Base-by-base conservation (phyloP, 2,797 vertebrate genomes). In the Esox masquinongy region DNA sequence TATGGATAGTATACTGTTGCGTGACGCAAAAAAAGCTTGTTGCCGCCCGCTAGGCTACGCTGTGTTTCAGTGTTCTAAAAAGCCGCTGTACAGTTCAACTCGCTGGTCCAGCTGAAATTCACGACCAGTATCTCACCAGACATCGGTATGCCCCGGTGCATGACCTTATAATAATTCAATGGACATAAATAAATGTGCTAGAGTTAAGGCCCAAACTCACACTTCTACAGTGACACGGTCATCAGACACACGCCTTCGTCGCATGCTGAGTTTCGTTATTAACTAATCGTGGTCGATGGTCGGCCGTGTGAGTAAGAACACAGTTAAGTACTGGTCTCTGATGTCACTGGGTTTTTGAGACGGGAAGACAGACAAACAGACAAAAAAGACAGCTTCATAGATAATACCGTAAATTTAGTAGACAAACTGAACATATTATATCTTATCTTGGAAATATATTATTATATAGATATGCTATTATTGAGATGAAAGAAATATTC, bases 311-410 rank as follows among this genome's bases (percentile, higher is more conserved):
- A 47, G 12, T 90, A 90, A 92, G 90, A 93, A 92, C 92, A 94
- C 92, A 94, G 94, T 94, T 91, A 89, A 80, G 77, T 90, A 93
- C 91, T 92, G 93, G 94, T 94, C 92, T 94, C 93, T 93, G 91
- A 84, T 92, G 91, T 89, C 88, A 85, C 92, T 84, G 82, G 83
- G 87, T 50, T 77, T 85, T 79, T 79, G 75, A 83, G 83, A 84
- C 79, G 85, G 81, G 79, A 83, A 86, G 84, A 91, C 89, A 26
- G 89, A 82, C 84, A 88, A 88, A 93, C 88, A 76, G 87, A 92
- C 88, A 84, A 79, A 88, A 92, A 93, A 88, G 85, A 92, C 91
- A 86, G 86, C 85, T 89, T 91, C 86, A 90, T 92, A 80, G 76
- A 92, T 92, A 92, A 92, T 90, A 91, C 80, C 29, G 63, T 86